Evolutionary conservation across 2,888 invertebrate species (phyloP), one percentile per base, ranked within the genome.

Genomic region (Megalurothrips usitatus): DNA sequence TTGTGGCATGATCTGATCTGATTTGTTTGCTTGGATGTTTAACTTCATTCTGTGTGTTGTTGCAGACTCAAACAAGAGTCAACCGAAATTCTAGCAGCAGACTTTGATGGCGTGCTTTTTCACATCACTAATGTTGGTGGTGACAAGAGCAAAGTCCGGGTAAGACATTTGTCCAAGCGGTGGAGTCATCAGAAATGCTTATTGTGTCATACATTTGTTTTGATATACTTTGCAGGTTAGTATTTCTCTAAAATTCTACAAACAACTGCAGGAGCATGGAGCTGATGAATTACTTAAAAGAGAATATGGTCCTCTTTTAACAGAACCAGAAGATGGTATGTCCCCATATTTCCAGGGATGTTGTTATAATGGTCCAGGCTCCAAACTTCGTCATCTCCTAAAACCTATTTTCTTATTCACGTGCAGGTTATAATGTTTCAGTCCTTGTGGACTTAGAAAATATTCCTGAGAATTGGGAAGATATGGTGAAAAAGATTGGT

Each of bases 61-160:
- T 34, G 84, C 89, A 97, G 97, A 84, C 93, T 94, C 87, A 98
- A 98, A 91, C 94, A 95, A 84, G 98, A 99, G 88, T 94, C 95
- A 85, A 96, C 97, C 87, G 97, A 98, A 90, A 94, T 98, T 86
- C 93, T 91, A 84, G 92, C 97, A 87, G 96, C 97, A 85, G 99
- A 99, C 90, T 99, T 99, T 90, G 99, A 99, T 91, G 99, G 99
- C 85, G 99, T 97, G 83, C 89, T 99, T 84, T 99, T 97, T 91
- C 98, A 98, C 89, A 94, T 99, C 90, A 98, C 98, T 83, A 99
- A 98, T 91, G 91, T 96, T 86, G 95, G 96, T 89, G 94, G 94
- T 86, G 98, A 99, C 89, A 98, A 97, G 91, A 94, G 95, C 86
- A 98, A 98, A 94, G 93, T 99, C 90, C 93, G 95, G 91, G 98